Evolutionary conservation across 2,797 vertebrate genomes (phyloP).

Genomic region (Microcaecilia unicolor): DNA sequence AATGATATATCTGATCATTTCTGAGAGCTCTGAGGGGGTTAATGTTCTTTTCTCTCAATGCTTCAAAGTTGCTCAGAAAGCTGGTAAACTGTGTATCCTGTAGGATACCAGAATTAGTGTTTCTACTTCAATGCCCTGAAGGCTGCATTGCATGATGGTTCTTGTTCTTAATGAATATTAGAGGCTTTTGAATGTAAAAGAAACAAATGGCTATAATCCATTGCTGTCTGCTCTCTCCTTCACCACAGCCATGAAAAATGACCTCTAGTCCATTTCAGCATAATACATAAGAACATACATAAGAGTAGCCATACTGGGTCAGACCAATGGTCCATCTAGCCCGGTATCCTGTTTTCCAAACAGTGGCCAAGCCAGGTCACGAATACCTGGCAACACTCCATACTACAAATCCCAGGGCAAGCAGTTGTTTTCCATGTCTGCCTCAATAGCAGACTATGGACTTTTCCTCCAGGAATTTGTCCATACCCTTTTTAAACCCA

Average conservation of each 20-base stretch:
- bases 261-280: too few species aligned
- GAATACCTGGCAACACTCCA: too few species aligned
- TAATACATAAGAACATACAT: too few species aligned
- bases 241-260: slow-evolving; percentile 38
- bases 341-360: too few species aligned
- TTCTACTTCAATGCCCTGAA: slow-evolving; percentile 33
- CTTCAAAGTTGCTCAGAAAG: slow-evolving; percentile 32
- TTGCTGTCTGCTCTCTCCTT: slow-evolving; percentile 40
- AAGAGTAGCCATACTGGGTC: too few species aligned
- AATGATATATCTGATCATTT: slow-evolving; percentile 54
- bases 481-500: too few species aligned
- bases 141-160: slow-evolving; percentile 31
- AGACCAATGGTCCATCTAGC: too few species aligned
- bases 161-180: slow-evolving; percentile 39
- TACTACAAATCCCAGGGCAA: too few species aligned
- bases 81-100: slow-evolving; percentile 26
- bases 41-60: slow-evolving; percentile 47
- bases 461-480: too few species aligned
- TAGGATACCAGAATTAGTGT: slow-evolving; percentile 62
- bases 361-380: too few species aligned
- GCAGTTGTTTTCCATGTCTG: too few species aligned
- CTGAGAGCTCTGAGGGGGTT: slow-evolving; percentile 43
- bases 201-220: slow-evolving; percentile 50
- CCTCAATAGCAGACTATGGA: too few species aligned
- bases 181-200: slow-evolving; percentile 44